Evolutionary conservation across 2,888 invertebrate species (phyloP).

Genomic region (Physocephala rufipes): DNA sequence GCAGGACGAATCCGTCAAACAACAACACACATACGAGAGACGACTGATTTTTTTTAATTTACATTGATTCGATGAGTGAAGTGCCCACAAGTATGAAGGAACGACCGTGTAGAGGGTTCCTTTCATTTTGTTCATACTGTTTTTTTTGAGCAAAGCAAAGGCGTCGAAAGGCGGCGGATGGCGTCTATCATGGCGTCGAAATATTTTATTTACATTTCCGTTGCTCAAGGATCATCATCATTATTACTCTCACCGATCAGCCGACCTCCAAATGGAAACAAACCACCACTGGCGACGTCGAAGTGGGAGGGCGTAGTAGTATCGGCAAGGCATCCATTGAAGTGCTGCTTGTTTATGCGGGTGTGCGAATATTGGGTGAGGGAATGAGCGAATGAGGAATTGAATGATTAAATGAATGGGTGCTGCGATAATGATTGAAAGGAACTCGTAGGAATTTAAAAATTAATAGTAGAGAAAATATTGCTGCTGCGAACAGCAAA

Average conservation of each 20-base stretch:
- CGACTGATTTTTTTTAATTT: conserved; percentile 27
- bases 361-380: too few relatives aligned
- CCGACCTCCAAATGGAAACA: too few relatives aligned
- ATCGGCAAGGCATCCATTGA: conserved; percentile 8
- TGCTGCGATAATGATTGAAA: conserved; percentile 10
- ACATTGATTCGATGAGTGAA: conserved; percentile 33
- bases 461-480: conserved; percentile 8
- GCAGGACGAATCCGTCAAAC: neutral
- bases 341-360: neutral
- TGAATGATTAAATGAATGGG: conserved; percentile 12
- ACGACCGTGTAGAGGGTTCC: conserved; percentile 15
- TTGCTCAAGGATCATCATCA: conserved; percentile 4
- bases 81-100: neutral
- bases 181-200: conserved; percentile 35
- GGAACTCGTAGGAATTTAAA: neutral
- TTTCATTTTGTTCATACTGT: conserved; percentile 31
- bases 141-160: conserved; percentile 13
- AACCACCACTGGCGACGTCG: conserved; percentile 24
- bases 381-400: neutral
- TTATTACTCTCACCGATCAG: too few relatives aligned
- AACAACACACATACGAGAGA: neutral
- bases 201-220: conserved; percentile 48
- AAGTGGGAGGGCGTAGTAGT: conserved; percentile 20
- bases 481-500: conserved; percentile 23
- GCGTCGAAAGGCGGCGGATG: conserved; percentile 40